A percentile compares a stretch with the other conserved stretches of the same genome.
These are phyloP conservation scores for Megaustenia siamemsis DNA, from an alignment of 2,888 invertebrate genomes.

Conservation along the genomic window DNA sequence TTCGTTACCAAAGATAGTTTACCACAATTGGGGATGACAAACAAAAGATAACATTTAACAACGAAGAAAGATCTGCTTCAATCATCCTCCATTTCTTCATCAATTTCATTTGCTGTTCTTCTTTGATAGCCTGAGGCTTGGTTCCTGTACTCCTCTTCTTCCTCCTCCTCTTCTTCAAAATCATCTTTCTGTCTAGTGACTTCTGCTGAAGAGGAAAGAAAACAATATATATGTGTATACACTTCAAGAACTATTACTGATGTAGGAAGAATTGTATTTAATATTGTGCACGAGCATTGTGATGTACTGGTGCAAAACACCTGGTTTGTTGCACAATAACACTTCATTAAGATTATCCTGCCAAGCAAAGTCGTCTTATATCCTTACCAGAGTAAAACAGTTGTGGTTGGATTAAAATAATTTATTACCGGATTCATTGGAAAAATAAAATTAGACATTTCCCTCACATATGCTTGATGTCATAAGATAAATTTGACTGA, in stretches of 20 bases:
- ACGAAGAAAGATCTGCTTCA: slow-evolving; percentile 3
- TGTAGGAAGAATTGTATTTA: no score
- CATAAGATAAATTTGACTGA: no score
- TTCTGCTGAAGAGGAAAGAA: slow-evolving; percentile 42
- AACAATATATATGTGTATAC: background rate
- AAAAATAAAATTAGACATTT: background rate
- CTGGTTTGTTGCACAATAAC: no score
- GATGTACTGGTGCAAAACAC: no score
- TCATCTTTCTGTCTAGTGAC: slow-evolving; percentile 3
- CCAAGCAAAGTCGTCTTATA: no score
- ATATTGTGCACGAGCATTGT: no score
- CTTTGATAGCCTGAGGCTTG: slow-evolving; percentile 27
- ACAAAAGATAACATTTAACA: background rate
- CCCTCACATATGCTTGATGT: no score
- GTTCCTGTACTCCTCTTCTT: slow-evolving; percentile 47
- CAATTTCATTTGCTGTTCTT: slow-evolving; percentile 31
- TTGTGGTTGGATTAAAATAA: no score
- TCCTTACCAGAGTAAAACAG: no score
- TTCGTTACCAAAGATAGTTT: background rate
- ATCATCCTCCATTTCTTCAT: slow-evolving; percentile 44
- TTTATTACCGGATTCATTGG: background rate
- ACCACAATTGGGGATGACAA: background rate
- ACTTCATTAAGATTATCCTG: no score
- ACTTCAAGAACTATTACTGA: no score
- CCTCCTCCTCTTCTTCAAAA: slow-evolving; percentile 44